A percentile compares a stretch with the other conserved stretches of the same genome.
Conservation (phyloP, 2,113 vertebrate species). For the Litocranius walleri region DNA sequence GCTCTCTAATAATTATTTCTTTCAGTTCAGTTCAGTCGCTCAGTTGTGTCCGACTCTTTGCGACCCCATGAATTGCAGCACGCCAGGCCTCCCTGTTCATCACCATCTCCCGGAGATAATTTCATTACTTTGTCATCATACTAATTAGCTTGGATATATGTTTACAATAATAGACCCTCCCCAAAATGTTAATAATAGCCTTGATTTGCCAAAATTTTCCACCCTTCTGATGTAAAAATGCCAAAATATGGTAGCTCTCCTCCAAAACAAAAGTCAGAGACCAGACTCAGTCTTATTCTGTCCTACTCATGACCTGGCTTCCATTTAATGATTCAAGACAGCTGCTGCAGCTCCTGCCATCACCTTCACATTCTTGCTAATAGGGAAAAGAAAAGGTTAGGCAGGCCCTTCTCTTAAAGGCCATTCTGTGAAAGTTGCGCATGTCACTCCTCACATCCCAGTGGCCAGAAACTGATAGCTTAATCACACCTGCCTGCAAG, state of each 20-base stretch:
- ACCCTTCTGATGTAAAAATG: neutral
- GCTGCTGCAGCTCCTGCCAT: neutral
- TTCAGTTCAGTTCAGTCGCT: too few species aligned
- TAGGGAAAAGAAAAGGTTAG: neutral
- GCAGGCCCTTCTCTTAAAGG: neutral
- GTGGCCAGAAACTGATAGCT: neutral
- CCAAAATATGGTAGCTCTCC: neutral
- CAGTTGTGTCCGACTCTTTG: too few species aligned
- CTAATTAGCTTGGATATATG: neutral
- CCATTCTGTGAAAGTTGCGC: neutral
- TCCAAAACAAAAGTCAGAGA: neutral
- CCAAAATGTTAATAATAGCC: neutral
- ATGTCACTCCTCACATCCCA: neutral
- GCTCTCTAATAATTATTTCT: neutral
- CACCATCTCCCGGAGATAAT: neutral
- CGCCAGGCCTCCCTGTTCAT: too few species aligned
- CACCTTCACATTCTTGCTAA: neutral
- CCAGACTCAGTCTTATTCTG: neutral
- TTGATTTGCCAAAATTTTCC: neutral
- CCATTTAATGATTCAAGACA: neutral
- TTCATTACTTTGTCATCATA: neutral
- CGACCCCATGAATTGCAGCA: too few species aligned
- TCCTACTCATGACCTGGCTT: neutral
- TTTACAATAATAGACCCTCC: neutral
- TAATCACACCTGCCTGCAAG: neutral